A percentile compares a stretch with the other conserved stretches of the same genome.
Conservation (phyloP, 2,797 vertebrate species). For the Chelidonichthys spinosus region DNA sequence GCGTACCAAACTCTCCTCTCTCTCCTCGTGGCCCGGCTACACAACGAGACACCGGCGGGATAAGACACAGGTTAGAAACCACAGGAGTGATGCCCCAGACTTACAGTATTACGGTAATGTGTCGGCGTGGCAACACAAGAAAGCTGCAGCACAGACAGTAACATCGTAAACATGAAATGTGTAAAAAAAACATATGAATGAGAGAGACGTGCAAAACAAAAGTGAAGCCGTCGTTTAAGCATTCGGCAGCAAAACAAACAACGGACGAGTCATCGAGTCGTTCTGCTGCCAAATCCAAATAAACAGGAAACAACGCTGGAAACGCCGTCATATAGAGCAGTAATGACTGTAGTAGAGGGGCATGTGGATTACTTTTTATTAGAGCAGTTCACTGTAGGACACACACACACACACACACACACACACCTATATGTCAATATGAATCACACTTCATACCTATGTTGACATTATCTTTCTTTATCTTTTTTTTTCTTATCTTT, state of each 20-base stretch:
- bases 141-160: constrained; percentile 49
- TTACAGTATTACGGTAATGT: constrained; percentile 34
- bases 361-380: too few relatives aligned
- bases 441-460: too few relatives aligned
- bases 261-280: background rate
- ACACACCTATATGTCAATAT: too few relatives aligned
- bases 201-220: constrained; percentile 44
- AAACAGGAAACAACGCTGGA: background rate
- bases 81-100: constrained; percentile 48
- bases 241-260: constrained; percentile 7
- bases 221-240: constrained; percentile 8
- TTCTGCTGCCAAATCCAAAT: background rate
- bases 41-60: constrained; percentile 81
- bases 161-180: constrained; percentile 29
- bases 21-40: constrained; percentile 89
- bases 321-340: background rate
- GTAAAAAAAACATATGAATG: constrained; percentile 29
- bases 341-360: background rate
- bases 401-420: background rate
- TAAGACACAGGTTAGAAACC: constrained; percentile 81
- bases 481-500: too few relatives aligned
- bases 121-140: constrained; percentile 38
- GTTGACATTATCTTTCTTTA: too few relatives aligned
- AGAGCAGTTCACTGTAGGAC: too few relatives aligned
- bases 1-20: constrained; percentile 93